phyloP scores from a whole-genome alignment of 2,888 invertebrate species.

The Eustalomyia histrio region DNA sequence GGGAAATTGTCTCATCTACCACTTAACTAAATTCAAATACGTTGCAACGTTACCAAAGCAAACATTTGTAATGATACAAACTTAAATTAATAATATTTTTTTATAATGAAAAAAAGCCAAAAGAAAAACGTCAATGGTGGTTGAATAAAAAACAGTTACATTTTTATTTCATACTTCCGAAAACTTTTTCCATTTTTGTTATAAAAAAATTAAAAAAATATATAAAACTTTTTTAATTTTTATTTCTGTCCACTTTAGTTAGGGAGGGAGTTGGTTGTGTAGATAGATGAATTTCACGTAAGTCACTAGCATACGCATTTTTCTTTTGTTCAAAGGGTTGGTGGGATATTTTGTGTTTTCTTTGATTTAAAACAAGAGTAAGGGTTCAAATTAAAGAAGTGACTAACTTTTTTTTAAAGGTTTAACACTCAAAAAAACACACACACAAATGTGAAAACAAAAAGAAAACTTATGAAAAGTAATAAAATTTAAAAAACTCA shows the following conservation, averaged over 20 bases:
- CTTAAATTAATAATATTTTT: background rate
- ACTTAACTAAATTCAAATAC: too few species aligned
- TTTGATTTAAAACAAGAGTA: conserved; percentile 38
- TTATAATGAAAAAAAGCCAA: background rate
- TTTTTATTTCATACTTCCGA: conserved; percentile 20
- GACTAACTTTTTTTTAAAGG: conserved; percentile 17
- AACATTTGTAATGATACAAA: too few species aligned
- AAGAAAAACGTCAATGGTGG: conserved; percentile 24
- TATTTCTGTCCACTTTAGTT: conserved; percentile 32
- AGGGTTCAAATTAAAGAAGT: conserved; percentile 29
- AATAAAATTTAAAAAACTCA: conserved; percentile 23
- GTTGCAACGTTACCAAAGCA: too few species aligned
- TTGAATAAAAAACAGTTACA: conserved; percentile 19
- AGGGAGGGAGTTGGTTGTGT: conserved; percentile 22
- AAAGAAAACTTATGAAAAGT: conserved; percentile 36
- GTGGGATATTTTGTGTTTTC: conserved; percentile 33
- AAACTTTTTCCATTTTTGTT: conserved; percentile 33
- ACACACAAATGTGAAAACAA: conserved; percentile 5
- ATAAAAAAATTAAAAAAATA: background rate
- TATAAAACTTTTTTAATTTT: conserved; percentile 25
- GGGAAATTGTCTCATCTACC: too few species aligned
- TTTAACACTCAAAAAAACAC: conserved; percentile 9
- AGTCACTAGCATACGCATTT: conserved; percentile 51
- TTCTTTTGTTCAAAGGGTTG: conserved; percentile 36
- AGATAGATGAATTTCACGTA: conserved; percentile 7